These are phyloP conservation scores for Diorhabda sublineata DNA, from an alignment of 1,140 invertebrate genomes.

Conservation along the genomic window DNA sequence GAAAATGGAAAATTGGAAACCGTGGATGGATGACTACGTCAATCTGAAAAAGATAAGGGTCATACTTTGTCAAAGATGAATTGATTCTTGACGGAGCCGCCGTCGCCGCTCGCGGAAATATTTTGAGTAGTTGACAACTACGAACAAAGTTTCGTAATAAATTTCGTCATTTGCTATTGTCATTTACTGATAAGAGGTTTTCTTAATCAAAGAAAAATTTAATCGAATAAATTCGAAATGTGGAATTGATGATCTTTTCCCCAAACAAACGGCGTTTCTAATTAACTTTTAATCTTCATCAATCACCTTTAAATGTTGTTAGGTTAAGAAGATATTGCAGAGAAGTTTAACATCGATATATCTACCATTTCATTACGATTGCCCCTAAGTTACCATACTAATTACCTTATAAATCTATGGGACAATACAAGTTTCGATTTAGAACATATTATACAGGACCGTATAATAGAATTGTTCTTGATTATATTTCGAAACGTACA, in stretches of 20 bases:
- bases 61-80: conserved; percentile 5
- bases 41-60: conserved; percentile 10
- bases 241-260: no score
- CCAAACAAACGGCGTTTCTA: neutral
- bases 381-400: conserved; percentile 23
- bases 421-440: conserved; percentile 26
- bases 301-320: conserved; percentile 10
- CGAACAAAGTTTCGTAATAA: no score
- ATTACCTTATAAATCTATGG: conserved; percentile 30
- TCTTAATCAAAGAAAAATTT: no score
- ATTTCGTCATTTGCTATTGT: no score
- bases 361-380: conserved; percentile 19
- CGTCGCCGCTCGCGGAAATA: no score
- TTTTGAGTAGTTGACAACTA: neutral
- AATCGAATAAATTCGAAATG: no score
- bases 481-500: no score
- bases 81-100: conserved; percentile 4
- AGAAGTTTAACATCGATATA: conserved; percentile 19
- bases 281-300: conserved; percentile 15
- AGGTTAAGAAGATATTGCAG: conserved; percentile 17
- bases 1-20: conserved; percentile 23
- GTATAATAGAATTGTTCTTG: neutral
- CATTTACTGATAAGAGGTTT: no score
- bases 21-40: conserved; percentile 13
- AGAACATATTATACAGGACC: neutral